These are phyloP conservation scores for Opisthocomus hoazin DNA, from an alignment of 2,113 vertebrate genomes.

Conservation along the genomic window DNA sequence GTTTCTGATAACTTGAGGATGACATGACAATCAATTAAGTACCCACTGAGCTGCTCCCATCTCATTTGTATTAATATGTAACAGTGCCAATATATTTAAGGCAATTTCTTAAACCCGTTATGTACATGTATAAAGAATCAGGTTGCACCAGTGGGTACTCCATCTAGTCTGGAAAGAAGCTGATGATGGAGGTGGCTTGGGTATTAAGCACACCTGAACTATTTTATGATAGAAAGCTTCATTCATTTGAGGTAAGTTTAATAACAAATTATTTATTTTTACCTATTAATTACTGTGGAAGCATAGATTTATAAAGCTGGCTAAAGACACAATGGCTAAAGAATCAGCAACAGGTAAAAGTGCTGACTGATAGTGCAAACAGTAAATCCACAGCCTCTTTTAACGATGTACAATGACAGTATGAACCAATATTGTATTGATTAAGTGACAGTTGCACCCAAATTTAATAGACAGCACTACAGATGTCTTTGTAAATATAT, in stretches of 20 bases:
- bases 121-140: not conserved
- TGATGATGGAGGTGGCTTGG: not conserved
- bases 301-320: not conserved
- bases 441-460: not conserved
- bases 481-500: not conserved
- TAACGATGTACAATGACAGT: not conserved
- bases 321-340: not conserved
- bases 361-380: not conserved
- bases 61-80: not conserved
- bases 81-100: not conserved
- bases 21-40: not conserved
- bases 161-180: not conserved
- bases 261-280: constrained; percentile 39
- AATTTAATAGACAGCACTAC: not conserved
- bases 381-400: not conserved
- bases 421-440: not conserved
- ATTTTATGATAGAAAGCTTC: not conserved
- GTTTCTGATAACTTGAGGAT: not conserved
- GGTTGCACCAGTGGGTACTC: not conserved
- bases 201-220: not conserved
- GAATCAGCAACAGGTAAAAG: not conserved
- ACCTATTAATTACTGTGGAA: not conserved
- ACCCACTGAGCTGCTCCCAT: not conserved
- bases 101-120: not conserved
- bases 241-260: constrained; percentile 25